These are phyloP conservation scores for Rhorus exstirpatorius DNA, from an alignment of 2,888 invertebrate species.

Conservation along the genomic window DNA sequence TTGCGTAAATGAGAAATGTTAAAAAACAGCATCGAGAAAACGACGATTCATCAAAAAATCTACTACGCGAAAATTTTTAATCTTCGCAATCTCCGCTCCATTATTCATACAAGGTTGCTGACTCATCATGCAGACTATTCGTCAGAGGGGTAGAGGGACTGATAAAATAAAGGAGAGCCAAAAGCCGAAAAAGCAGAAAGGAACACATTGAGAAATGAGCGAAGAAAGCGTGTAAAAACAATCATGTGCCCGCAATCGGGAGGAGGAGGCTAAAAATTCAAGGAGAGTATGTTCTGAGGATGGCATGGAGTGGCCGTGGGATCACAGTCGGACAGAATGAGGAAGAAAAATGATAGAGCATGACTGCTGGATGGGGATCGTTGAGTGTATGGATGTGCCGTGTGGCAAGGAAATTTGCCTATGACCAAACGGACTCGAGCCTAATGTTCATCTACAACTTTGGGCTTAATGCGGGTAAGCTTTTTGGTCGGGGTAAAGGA, in stretches of 20 bases:
- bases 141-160: conserved; percentile 17
- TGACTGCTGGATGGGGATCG: conserved; percentile 23
- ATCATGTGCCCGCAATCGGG: conserved; percentile 41
- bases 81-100: conserved; percentile 40
- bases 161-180: too few species aligned
- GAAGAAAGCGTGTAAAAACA: conserved; percentile 38
- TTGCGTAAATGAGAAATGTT: background rate
- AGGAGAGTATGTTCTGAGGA: conserved; percentile 18
- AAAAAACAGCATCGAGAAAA: background rate
- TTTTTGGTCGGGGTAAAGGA: conserved; percentile 65
- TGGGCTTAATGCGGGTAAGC: conserved; percentile 78
- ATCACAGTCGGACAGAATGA: conserved; percentile 45
- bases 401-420: conserved; percentile 24
- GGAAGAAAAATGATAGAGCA: conserved; percentile 71
- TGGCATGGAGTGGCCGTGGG: conserved; percentile 23
- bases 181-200: conserved; percentile 26
- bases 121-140: conserved; percentile 33
- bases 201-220: conserved; percentile 50
- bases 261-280: conserved; percentile 59
- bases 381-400: background rate
- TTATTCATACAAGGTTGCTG: conserved; percentile 48
- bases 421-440: conserved; percentile 68
- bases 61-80: conserved; percentile 46
- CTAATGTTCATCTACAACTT: conserved; percentile 83
- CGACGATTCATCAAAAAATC: background rate